Evolutionary conservation across 1,140 invertebrate species (phyloP).

Genomic region (Coptotermes formosanus): DNA sequence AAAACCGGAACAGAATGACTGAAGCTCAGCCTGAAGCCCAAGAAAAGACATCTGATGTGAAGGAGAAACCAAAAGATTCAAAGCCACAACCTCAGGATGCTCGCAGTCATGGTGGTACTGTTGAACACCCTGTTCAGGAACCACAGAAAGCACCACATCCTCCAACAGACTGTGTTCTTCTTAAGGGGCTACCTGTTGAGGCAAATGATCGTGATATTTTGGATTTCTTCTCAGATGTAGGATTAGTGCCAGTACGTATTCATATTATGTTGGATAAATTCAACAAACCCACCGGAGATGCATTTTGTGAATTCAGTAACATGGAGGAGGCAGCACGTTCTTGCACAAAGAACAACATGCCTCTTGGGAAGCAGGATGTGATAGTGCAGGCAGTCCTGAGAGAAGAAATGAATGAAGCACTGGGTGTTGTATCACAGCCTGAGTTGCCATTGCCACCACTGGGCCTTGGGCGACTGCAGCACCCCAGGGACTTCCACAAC

Average conservation of each 20-base stretch:
- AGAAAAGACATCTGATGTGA: background rate
- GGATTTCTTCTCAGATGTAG: constrained; percentile 76
- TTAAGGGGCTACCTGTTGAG: constrained; percentile 72
- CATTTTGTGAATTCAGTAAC: constrained; percentile 79
- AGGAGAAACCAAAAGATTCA: background rate
- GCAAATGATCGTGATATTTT: constrained; percentile 73
- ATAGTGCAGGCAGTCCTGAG: constrained; percentile 65
- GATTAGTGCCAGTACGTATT: constrained; percentile 71
- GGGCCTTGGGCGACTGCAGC: background rate
- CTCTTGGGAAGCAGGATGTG: constrained; percentile 63
- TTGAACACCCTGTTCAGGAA: background rate
- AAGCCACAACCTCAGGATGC: background rate
- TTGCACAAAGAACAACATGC: constrained; percentile 64
- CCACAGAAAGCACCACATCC: background rate
- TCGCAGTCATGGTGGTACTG: background rate
- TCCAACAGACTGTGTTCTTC: constrained; percentile 63
- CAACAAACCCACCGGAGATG: constrained; percentile 73
- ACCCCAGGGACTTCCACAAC: constrained; percentile 1
- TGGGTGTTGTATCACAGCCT: constrained; percentile 40
- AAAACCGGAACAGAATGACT: background rate
- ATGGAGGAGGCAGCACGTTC: constrained; percentile 68
- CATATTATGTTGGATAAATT: constrained; percentile 65
- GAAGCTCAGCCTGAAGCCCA: background rate
- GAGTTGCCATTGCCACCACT: background rate
- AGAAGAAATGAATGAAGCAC: constrained; percentile 54